These are phyloP conservation scores for Drosophila paranaensis DNA, from an alignment of 2,888 invertebrate species.

Conservation along the genomic window DNA sequence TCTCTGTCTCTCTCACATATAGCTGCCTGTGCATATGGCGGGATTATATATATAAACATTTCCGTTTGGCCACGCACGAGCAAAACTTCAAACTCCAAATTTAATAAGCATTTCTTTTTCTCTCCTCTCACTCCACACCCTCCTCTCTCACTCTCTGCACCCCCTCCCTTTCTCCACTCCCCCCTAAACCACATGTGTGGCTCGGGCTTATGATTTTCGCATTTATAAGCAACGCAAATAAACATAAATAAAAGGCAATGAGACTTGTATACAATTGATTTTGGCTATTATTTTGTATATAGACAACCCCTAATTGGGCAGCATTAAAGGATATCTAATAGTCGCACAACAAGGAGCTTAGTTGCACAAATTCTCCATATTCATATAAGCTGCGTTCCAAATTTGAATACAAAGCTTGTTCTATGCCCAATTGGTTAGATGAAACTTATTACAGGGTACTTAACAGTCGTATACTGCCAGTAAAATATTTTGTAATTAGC, in stretches of 20 bases:
- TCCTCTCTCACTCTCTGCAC: not conserved
- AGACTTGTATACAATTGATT: slow-evolving; percentile 1
- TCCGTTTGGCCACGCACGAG: slow-evolving; percentile 4
- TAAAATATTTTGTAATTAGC: not conserved
- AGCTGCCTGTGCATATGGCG: slow-evolving; percentile 38
- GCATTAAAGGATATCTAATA: slow-evolving; percentile 2
- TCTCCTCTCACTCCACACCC: not conserved
- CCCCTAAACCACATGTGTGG: slow-evolving; percentile 47
- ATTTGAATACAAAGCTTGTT: not conserved
- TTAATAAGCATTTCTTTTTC: slow-evolving; percentile 16
- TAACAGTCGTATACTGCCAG: not conserved
- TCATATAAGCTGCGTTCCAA: not conserved
- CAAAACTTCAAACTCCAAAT: slow-evolving; percentile 25
- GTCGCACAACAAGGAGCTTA: not conserved
- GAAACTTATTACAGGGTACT: not conserved
- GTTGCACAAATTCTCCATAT: not conserved
- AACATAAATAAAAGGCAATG: slow-evolving; percentile 12
- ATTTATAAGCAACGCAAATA: not conserved
- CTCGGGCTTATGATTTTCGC: slow-evolving; percentile 18
- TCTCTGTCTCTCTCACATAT: slow-evolving; percentile 1
- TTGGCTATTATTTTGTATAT: not conserved
- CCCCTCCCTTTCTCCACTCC: no score
- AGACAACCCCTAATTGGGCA: slow-evolving; percentile 15
- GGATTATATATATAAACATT: slow-evolving; percentile 63
- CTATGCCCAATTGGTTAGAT: not conserved